Conservation (phyloP, 2,113 vertebrate species). For the Brachyhypopomus occidentalis region DNA sequence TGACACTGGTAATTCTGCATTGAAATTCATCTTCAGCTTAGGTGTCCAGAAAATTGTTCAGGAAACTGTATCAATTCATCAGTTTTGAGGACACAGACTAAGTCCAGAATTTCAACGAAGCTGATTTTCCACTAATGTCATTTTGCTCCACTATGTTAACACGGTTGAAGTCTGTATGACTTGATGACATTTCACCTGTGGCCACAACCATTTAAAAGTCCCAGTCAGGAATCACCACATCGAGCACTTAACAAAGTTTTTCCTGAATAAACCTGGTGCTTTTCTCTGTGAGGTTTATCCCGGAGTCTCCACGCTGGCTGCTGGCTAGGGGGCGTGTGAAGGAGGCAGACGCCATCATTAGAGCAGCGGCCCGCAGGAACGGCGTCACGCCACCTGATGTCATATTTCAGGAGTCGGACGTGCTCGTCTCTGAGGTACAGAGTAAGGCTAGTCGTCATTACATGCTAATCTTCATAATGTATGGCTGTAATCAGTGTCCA, state of each 20-base stretch:
- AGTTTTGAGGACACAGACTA: no score
- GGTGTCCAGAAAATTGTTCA: no score
- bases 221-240: no score
- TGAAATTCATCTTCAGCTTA: no score
- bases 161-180: no score
- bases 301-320: conserved; percentile 66
- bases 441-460: not conserved
- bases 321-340: conserved; percentile 58
- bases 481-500: not conserved
- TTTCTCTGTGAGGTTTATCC: conserved; percentile 58
- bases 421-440: conserved; percentile 19
- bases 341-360: conserved; percentile 60
- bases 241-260: no score
- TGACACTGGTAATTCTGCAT: not conserved
- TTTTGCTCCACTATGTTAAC: no score
- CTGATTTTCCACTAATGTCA: no score
- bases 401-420: conserved; percentile 41
- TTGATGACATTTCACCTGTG: no score
- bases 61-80: no score
- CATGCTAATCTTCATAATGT: not conserved
- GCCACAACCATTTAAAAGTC: no score
- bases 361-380: conserved; percentile 55
- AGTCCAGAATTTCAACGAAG: no score
- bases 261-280: not conserved
- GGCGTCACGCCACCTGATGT: conserved; percentile 42